phyloP scores from a whole-genome alignment of 64 coral and sea anemone species.

The Platygyra sinensis region DNA sequence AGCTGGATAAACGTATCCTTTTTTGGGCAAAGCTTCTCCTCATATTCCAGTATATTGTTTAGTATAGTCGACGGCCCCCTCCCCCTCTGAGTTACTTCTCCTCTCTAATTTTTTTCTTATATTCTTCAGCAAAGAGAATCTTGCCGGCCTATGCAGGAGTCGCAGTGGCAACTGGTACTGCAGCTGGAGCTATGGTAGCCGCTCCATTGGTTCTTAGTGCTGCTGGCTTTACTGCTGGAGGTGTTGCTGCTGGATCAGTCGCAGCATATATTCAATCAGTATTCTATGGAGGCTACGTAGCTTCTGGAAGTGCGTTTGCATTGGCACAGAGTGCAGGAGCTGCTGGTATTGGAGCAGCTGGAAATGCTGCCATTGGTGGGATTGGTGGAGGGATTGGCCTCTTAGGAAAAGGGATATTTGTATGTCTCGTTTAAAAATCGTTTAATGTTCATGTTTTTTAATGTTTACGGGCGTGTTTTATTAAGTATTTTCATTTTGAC shows the following conservation, averaged over 20 bases:
- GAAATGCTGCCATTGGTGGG: slow-evolving; percentile 18
- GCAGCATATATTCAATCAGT: slow-evolving; percentile 54
- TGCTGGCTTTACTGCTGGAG: slow-evolving; percentile 45
- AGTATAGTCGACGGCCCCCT: too few species aligned
- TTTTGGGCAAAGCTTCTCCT: too few species aligned
- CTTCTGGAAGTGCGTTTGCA: slow-evolving; percentile 41
- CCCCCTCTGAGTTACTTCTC: too few species aligned
- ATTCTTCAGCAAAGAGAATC: too few species aligned
- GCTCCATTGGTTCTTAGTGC: slow-evolving; percentile 11
- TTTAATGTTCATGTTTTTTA: background rate
- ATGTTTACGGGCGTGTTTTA: background rate
- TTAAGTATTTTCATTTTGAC: background rate
- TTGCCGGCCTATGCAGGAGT: too few species aligned
- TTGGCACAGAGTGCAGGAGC: slow-evolving; percentile 60
- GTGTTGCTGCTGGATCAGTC: slow-evolving; percentile 44
- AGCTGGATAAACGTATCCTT: too few species aligned
- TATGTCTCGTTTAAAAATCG: background rate
- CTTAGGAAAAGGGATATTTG: background rate
- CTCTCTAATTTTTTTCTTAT: too few species aligned
- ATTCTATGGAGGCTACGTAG: slow-evolving; percentile 35
- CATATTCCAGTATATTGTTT: too few species aligned
- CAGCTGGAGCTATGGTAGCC: slow-evolving; percentile 5
- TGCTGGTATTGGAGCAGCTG: slow-evolving; percentile 25
- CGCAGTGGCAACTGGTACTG: slow-evolving; percentile 3
- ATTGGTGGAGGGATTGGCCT: background rate